These are phyloP conservation scores for Himalopsyche phryganea DNA, from an alignment of 1,140 invertebrate genomes.

Conservation along the genomic window DNA sequence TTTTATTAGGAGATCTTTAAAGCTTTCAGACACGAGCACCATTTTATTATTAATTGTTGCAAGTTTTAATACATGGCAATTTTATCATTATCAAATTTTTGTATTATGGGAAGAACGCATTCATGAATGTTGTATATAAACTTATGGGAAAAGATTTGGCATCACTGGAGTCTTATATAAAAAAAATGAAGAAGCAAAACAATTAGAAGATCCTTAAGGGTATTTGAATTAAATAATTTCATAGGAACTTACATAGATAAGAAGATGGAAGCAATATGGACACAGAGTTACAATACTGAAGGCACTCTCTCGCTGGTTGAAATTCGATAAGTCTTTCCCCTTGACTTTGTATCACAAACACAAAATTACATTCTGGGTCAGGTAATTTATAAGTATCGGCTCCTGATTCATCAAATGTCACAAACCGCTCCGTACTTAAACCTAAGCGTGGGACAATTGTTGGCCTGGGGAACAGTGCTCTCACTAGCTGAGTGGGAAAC, in stretches of 20 bases:
- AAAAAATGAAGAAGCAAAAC: too few relatives aligned
- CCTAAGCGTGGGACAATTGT: conserved; percentile 58
- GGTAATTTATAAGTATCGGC: conserved; percentile 60
- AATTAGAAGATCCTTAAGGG: too few relatives aligned
- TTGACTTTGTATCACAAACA: conserved; percentile 64
- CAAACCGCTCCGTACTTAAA: conserved; percentile 67
- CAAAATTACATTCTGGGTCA: conserved; percentile 71
- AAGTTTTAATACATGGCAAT: too few relatives aligned
- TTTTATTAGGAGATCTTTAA: too few relatives aligned
- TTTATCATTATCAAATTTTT: too few relatives aligned
- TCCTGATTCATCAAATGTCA: conserved; percentile 64
- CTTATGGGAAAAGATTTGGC: too few relatives aligned
- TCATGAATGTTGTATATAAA: too few relatives aligned
- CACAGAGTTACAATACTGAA: conserved; percentile 59
- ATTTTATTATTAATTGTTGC: too few relatives aligned
- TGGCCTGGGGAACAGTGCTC: conserved; percentile 64
- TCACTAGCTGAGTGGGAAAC: conserved; percentile 58
- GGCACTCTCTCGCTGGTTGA: conserved; percentile 65
- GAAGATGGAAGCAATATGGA: conserved; percentile 61
- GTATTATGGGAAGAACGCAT: too few relatives aligned
- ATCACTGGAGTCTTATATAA: too few relatives aligned
- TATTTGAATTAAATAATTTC: too few relatives aligned
- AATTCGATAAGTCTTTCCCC: conserved; percentile 64
- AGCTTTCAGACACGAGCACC: too few relatives aligned
- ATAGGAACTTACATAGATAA: conserved; percentile 64